A percentile compares a stretch with the other conserved stretches of the same genome.
phyloP scores from a whole-genome alignment of 2,888 invertebrate genomes.

The Apodemia zela region DNA sequence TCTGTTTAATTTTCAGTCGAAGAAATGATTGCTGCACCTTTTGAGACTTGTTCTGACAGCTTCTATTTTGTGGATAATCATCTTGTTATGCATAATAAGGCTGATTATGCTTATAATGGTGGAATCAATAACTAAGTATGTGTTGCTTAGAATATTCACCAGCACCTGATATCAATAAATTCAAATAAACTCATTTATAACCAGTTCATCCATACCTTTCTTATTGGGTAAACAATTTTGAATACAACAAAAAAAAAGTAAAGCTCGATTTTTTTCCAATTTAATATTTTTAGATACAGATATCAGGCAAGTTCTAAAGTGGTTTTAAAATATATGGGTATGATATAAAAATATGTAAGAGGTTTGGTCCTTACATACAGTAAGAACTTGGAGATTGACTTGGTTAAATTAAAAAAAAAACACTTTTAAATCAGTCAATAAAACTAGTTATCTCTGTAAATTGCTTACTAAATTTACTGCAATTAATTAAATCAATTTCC shows the following conservation, averaged over 20 bases:
- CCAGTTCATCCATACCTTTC: background rate
- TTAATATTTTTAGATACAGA: background rate
- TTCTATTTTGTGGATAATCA: conserved; percentile 99
- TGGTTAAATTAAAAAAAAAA: no score
- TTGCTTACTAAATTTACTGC: no score
- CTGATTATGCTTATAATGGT: conserved; percentile 98
- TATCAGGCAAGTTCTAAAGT: background rate
- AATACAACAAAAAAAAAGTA: no score
- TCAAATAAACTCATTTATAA: background rate
- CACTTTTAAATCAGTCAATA: no score
- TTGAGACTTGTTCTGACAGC: conserved; percentile 98
- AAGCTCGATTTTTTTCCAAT: background rate
- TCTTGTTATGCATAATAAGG: conserved; percentile 99
- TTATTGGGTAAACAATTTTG: background rate
- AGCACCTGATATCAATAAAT: background rate
- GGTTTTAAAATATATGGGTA: no score
- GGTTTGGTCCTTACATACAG: no score
- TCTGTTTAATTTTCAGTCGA: conserved; percentile 84
- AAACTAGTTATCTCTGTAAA: no score
- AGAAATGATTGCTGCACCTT: conserved; percentile 97
- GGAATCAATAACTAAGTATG: conserved; percentile 74
- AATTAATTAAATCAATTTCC: no score
- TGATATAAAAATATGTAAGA: no score
- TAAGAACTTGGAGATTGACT: no score
- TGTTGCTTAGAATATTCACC: background rate